Evolutionary conservation across 1,140 invertebrate species (phyloP).

Genomic region (Lasioglossum albipes): DNA sequence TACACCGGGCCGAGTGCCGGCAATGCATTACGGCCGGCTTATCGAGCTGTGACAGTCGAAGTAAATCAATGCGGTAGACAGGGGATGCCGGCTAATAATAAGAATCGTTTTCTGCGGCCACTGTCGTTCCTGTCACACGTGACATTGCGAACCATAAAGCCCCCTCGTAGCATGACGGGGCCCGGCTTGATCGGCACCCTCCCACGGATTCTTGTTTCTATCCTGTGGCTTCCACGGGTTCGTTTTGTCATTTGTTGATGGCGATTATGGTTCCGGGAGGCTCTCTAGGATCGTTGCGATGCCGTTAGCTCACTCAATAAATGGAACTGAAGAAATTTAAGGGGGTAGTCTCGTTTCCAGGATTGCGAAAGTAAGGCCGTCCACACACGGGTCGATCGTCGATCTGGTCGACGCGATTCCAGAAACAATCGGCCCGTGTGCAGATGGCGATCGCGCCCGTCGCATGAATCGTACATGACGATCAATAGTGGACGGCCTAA

Average conservation of each 20-base stretch:
- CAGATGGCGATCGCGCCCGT: no score
- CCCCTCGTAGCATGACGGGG: conserved; percentile 13
- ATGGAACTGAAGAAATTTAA: no score
- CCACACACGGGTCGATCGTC: no score
- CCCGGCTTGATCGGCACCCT: conserved; percentile 15
- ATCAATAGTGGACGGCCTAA: no score
- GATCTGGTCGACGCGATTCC: no score
- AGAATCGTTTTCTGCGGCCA: conserved; percentile 45
- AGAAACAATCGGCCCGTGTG: no score
- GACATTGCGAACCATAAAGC: conserved; percentile 35
- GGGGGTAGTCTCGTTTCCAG: no score
- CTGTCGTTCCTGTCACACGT: conserved; percentile 18
- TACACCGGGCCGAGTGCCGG: conserved; percentile 34
- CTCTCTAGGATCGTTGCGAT: no score
- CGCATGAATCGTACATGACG: no score
- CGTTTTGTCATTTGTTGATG: not conserved
- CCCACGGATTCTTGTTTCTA: not conserved
- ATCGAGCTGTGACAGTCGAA: conserved; percentile 67
- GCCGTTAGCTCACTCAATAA: no score
- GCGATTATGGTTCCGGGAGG: not conserved
- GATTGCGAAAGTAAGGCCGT: no score
- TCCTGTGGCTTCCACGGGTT: not conserved
- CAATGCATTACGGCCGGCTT: conserved; percentile 70
- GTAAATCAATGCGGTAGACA: conserved; percentile 70
- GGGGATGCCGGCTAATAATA: conserved; percentile 64